Evolutionary conservation across 2,113 vertebrate species (phyloP).

Genomic region (Sinocyclocheilus anophthalmus): DNA sequence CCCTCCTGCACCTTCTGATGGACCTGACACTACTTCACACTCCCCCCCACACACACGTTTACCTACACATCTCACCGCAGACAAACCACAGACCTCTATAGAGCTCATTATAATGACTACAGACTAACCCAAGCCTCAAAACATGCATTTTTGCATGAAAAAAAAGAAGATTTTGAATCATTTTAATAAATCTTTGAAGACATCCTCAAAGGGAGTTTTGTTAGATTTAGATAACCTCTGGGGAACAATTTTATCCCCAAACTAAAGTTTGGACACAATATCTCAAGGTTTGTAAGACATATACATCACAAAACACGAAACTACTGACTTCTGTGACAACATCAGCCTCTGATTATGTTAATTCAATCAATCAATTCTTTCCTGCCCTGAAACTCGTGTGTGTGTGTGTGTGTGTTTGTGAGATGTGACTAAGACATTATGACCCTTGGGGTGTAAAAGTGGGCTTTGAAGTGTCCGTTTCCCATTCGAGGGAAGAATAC

Average conservation of each 20-base stretch:
- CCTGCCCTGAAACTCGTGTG: constrained; percentile 64
- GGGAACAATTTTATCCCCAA: not conserved
- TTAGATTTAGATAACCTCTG: not conserved
- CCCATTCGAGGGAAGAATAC: constrained; percentile 70
- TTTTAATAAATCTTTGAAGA: not conserved
- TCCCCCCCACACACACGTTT: constrained; percentile 30
- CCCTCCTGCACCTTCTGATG: constrained; percentile 50
- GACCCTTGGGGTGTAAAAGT: constrained; percentile 70
- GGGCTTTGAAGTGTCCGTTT: constrained; percentile 77
- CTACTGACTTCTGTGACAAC: constrained; percentile 65
- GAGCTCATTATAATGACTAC: not conserved
- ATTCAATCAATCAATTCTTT: constrained; percentile 78
- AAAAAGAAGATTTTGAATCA: not conserved
- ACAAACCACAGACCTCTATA: not conserved
- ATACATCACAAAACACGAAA: not conserved
- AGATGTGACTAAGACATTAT: constrained; percentile 75
- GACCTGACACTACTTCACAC: constrained; percentile 44
- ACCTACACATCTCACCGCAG: not conserved
- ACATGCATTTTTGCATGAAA: not conserved
- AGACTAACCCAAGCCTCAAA: not conserved
- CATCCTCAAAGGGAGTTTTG: not conserved
- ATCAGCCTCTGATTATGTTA: constrained; percentile 79
- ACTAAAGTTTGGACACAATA: not conserved
- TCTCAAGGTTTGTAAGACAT: not conserved
- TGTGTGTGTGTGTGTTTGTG: constrained; percentile 26